Percentiles rank a stretch among this genome's conserved stretches.
Conservation (phyloP, 2,888 invertebrate genomes). For the Hemaris fuciformis region DNA sequence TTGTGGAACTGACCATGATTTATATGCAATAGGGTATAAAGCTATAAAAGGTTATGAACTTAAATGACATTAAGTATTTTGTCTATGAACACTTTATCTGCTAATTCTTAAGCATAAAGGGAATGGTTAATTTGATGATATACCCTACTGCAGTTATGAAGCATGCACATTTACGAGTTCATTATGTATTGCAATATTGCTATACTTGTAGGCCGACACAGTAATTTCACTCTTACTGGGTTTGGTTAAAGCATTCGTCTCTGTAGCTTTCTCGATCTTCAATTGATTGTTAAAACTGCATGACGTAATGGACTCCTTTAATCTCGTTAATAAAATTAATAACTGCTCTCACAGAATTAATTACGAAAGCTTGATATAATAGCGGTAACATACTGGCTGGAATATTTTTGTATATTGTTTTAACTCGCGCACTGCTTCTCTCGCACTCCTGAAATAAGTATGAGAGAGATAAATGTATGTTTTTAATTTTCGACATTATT, state of each 20-base stretch:
- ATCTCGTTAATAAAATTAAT: neutral
- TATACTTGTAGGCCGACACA: neutral
- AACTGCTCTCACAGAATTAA: neutral
- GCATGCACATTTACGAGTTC: neutral
- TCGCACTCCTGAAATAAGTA: constrained; percentile 52
- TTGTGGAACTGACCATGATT: neutral
- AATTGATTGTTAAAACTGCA: no score
- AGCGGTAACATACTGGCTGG: neutral
- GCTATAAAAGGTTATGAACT: no score
- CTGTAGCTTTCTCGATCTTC: neutral
- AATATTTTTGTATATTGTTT: constrained; percentile 3
- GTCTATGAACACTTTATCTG: neutral
- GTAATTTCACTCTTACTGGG: neutral
- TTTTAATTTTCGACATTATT: constrained; percentile 63
- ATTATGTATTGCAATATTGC: no score
- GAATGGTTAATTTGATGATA: neutral
- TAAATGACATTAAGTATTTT: neutral
- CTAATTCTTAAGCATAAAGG: neutral
- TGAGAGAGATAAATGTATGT: constrained; percentile 45
- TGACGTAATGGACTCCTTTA: neutral
- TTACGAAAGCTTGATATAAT: constrained; percentile 12
- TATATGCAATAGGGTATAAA: neutral
- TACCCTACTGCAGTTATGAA: neutral
- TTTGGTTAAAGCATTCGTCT: neutral
- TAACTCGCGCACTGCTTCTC: constrained; percentile 29